Evolutionary conservation across 2,113 vertebrate species (phyloP).

Genomic region (Catagonus wagneri): DNA sequence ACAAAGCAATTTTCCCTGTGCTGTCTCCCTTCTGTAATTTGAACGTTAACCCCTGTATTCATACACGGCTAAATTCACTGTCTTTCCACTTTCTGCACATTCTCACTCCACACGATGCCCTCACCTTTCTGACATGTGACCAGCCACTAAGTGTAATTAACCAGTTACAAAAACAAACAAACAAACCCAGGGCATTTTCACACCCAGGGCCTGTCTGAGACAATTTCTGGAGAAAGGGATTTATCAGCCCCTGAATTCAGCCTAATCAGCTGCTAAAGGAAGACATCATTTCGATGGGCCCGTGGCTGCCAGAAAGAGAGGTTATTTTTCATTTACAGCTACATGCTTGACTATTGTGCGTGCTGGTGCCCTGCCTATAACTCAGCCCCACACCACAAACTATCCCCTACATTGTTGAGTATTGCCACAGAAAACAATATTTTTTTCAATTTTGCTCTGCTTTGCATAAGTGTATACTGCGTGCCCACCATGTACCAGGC

Average conservation of each 20-base stretch:
- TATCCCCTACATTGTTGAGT: not conserved
- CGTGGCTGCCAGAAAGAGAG: not conserved
- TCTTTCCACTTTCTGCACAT: not conserved
- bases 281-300: not conserved
- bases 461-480: slow-evolving; percentile 25
- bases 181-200: not conserved
- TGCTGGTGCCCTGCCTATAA: not conserved
- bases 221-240: slow-evolving; percentile 3
- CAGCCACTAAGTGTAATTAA: not conserved
- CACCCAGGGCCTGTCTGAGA: not conserved
- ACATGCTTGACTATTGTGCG: not conserved
- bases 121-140: not conserved
- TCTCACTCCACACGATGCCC: not conserved
- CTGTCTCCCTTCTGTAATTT: slow-evolving; percentile 35
- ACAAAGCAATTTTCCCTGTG: slow-evolving; percentile 51
- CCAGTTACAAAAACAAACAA: not conserved
- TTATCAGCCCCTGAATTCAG: not conserved
- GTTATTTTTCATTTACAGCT: not conserved
- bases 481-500: not conserved
- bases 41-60: slow-evolving; percentile 44
- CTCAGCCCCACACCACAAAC: not conserved
- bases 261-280: not conserved
- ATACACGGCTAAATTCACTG: not conserved
- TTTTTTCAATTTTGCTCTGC: not conserved
- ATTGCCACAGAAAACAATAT: no score